Evolutionary conservation across 2,113 vertebrate species (phyloP), one percentile per base, ranked within the genome.

Genomic region (Cisticola juncidis): DNA sequence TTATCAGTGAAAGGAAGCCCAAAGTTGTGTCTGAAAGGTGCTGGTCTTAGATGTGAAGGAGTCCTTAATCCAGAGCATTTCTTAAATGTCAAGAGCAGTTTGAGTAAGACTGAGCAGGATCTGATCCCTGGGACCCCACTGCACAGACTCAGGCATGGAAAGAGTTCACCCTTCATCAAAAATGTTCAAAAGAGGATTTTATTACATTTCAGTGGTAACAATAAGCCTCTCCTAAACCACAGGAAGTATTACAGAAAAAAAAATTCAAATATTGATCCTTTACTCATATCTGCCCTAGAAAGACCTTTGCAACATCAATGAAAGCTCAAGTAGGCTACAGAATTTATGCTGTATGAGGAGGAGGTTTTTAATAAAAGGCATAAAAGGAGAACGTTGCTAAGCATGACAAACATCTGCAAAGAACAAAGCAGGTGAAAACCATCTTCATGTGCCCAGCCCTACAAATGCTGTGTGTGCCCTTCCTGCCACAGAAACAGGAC

Each of bases 341-440:
- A 92, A 91, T 82, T 79, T 68, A 57, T 87, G 33, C 50, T 86
- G 24, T 64, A 45, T 53, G 64, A n/a, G 74, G 33, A 20, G 40
- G 45, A 92, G 71, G n/a, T 51, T 94, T 94, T 82, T 86, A 77
- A 93, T 88, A 88, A 88, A 88, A 92, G 25, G 31, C 45, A 64
- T 66, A 50, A 70, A 85, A 86, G 51, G 9, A 74, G 48, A 74
- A 86, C 58, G 51, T 51, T 86, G 25, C 13, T 86, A 70, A 90
- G 53, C 56, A 91, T 78, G 71, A 90, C 42, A 65, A 92, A 83
- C 68, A 85, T 80, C 87, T 90, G 89, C 56, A 48, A 68, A 90
- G 86, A 94, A 93, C 86, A 95, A 95, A 94, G 56, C 77, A 76
- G 38, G 61, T 91, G 77, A 86, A 95, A 95, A 80, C 73, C 56